Conservation (phyloP, 1,140 invertebrate genomes). For the Helicoverpa armigera region DNA sequence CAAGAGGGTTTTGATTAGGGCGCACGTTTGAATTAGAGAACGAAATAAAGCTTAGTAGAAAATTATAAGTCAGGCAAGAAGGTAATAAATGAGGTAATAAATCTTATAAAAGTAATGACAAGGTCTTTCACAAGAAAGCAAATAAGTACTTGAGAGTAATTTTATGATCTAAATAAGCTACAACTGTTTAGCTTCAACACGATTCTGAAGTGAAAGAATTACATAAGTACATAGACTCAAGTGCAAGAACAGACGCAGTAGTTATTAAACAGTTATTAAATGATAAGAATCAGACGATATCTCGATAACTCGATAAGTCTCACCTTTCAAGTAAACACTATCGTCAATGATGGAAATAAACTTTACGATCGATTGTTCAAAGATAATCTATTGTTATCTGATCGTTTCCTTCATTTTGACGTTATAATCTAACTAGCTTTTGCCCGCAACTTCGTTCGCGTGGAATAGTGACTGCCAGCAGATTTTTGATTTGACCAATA, state of each 20-base stretch:
- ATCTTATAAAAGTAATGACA: background rate
- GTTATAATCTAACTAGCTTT: slow-evolving; percentile 27
- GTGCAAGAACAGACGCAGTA: slow-evolving; percentile 1
- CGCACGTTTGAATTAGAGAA: no score
- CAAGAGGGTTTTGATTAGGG: no score
- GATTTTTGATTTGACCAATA: no score
- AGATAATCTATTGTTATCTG: slow-evolving; percentile 33
- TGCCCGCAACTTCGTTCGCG: no score
- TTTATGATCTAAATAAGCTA: background rate
- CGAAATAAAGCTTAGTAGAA: no score
- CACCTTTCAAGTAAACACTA: slow-evolving; percentile 20
- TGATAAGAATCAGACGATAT: slow-evolving; percentile 44
- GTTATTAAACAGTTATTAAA: slow-evolving; percentile 24
- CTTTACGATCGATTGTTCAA: slow-evolving; percentile 39
- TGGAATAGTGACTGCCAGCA: no score
- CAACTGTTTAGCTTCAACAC: background rate
- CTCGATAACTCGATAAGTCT: slow-evolving; percentile 38
- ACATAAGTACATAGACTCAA: slow-evolving; percentile 8
- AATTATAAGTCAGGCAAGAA: no score
- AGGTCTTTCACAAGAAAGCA: background rate
- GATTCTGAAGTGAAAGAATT: slow-evolving; percentile 2
- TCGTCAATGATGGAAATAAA: slow-evolving; percentile 34
- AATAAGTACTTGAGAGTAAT: background rate
- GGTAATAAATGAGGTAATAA: background rate
- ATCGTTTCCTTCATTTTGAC: slow-evolving; percentile 9